A percentile compares a stretch with the other conserved stretches of the same genome.
These are phyloP conservation scores for Eupeodes latifasciatus DNA, from an alignment of 2,888 invertebrate genomes.

Conservation along the genomic window DNA sequence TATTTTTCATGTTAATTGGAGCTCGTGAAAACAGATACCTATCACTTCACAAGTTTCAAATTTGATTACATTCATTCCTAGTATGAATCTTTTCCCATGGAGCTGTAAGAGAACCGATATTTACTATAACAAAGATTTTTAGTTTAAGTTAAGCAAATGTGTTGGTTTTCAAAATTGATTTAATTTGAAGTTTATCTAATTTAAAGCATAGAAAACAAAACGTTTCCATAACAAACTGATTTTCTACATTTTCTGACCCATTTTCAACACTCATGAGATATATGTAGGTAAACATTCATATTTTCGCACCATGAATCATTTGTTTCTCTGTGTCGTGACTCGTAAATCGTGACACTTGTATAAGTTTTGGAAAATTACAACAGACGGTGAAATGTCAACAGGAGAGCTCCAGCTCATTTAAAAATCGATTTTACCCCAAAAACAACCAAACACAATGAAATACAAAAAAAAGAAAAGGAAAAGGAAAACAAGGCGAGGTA, in stretches of 20 bases:
- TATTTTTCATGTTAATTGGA: too few relatives aligned
- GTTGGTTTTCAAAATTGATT: too few relatives aligned
- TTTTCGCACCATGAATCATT: conserved; percentile 11
- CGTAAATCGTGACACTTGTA: not conserved
- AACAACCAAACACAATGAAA: conserved; percentile 10
- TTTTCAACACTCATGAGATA: not conserved
- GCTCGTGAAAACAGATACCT: too few relatives aligned
- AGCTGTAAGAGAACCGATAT: too few relatives aligned
- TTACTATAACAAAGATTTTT: too few relatives aligned
- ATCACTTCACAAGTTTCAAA: too few relatives aligned
- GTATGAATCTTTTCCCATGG: too few relatives aligned
- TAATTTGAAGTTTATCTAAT: too few relatives aligned
- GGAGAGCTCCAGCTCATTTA: conserved; percentile 57
- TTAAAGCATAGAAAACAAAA: not conserved
- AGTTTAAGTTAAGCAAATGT: too few relatives aligned
- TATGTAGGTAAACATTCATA: not conserved
- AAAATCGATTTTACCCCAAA: conserved; percentile 73
- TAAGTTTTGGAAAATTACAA: not conserved
- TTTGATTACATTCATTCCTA: too few relatives aligned
- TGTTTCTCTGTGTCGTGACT: too few relatives aligned
- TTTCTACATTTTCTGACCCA: not conserved
- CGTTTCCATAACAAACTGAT: not conserved
- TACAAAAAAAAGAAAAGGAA: conserved; percentile 3
- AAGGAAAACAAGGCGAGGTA: not conserved
- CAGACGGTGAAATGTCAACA: conserved; percentile 54